Evolutionary conservation across 2,113 vertebrate genomes (phyloP).

Genomic region (Oryzias javanicus): DNA sequence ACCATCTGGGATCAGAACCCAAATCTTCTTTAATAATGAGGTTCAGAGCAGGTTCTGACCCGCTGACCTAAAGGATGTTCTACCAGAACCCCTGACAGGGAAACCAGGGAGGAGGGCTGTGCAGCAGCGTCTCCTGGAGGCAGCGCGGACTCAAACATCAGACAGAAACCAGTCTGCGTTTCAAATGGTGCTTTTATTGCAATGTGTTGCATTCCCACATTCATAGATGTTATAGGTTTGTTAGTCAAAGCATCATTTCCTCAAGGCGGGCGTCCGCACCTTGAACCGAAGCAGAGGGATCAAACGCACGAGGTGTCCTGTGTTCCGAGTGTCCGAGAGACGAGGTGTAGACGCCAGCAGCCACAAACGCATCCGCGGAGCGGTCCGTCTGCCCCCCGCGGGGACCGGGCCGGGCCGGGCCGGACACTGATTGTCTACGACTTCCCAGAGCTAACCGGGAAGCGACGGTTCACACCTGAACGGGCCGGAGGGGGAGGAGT

Average conservation of each 20-base stretch:
- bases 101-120: too few species aligned
- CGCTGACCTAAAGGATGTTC: too few species aligned
- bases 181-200: constrained; percentile 85
- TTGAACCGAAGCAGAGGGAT: constrained; percentile 74
- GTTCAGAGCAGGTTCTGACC: too few species aligned
- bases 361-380: constrained; percentile 68
- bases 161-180: constrained; percentile 54
- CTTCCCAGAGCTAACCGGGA: constrained; percentile 71
- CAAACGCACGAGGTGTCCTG: constrained; percentile 75
- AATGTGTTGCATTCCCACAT: constrained; percentile 85
- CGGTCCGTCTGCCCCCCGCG: constrained; percentile 66
- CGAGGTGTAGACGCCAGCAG: constrained; percentile 78
- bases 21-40: too few species aligned
- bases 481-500: constrained; percentile 33
- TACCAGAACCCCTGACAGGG: too few species aligned
- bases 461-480: constrained; percentile 70
- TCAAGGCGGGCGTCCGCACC: constrained; percentile 77
- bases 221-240: constrained; percentile 84
- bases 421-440: constrained; percentile 81
- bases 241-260: constrained; percentile 82
- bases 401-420: constrained; percentile 74
- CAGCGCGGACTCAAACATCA: too few species aligned
- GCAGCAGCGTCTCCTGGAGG: too few species aligned
- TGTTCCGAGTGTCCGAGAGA: constrained; percentile 71
- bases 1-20: too few species aligned